A percentile compares a stretch with the other conserved stretches of the same genome.
Evolutionary conservation across 2,888 invertebrate genomes (phyloP).

Genomic region (Bellardia pandia): DNA sequence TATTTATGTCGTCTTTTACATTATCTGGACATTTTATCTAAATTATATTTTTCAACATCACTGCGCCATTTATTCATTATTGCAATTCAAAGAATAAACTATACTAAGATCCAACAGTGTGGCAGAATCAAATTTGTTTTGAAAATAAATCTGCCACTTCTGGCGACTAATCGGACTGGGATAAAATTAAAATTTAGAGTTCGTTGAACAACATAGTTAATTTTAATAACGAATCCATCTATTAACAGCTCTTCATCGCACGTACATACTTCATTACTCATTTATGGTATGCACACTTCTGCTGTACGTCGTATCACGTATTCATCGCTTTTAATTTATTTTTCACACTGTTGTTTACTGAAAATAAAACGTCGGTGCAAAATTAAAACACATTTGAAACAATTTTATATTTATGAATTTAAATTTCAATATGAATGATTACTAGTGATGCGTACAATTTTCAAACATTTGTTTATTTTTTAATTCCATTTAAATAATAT

Average conservation of each 20-base stretch:
- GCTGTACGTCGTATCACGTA: neutral
- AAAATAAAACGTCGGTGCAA: neutral
- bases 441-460: slow-evolving; percentile 1
- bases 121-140: no score
- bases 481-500: neutral
- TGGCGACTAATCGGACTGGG: no score
- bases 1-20: no score
- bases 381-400: slow-evolving; percentile 7
- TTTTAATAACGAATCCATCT: neutral
- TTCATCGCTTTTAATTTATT: neutral
- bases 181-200: no score
- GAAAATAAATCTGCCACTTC: no score
- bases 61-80: no score
- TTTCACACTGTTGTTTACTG: slow-evolving; percentile 1
- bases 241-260: neutral
- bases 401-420: neutral
- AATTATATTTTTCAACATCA: no score
- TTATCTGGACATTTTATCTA: no score
- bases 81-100: no score
- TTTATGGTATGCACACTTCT: slow-evolving; percentile 14
- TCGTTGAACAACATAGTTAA: no score
- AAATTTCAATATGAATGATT: slow-evolving; percentile 15
- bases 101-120: no score
- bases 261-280: slow-evolving; percentile 21
- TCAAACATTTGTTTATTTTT: slow-evolving; percentile 1